phyloP scores from a whole-genome alignment of 2,888 invertebrate genomes.

The Agrochola circellaris region DNA sequence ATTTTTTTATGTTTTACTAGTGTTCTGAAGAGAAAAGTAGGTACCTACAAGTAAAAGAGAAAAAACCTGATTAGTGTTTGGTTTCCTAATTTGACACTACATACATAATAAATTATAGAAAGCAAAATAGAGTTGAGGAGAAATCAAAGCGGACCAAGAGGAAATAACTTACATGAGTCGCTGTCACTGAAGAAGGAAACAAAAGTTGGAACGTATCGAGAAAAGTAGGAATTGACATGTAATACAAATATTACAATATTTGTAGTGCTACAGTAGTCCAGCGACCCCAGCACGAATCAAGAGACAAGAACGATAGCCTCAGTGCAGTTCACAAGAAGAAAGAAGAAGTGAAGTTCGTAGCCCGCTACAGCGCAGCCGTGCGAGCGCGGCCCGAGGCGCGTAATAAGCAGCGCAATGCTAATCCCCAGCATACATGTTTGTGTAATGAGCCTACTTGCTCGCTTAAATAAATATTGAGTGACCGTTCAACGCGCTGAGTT shows the following conservation, averaged over 20 bases:
- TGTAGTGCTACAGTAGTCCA: not conserved
- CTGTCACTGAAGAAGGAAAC: not conserved
- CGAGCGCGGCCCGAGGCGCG: slow-evolving; percentile 54
- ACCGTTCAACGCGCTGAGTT: slow-evolving; percentile 61
- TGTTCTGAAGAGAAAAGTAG: not conserved
- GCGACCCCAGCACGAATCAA: not conserved
- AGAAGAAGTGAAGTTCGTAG: too few species aligned
- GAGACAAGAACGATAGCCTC: not conserved
- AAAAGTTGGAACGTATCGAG: not conserved
- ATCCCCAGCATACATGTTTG: slow-evolving; percentile 70
- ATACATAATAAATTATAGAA: not conserved
- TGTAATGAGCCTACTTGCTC: slow-evolving; percentile 67
- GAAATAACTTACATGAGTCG: not conserved
- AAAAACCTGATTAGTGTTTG: not conserved
- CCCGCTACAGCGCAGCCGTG: slow-evolving; percentile 14
- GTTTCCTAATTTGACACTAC: not conserved
- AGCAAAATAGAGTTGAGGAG: not conserved
- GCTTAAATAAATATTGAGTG: slow-evolving; percentile 70
- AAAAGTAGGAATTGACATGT: not conserved
- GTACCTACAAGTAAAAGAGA: not conserved
- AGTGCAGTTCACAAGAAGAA: not conserved
- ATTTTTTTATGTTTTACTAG: not conserved
- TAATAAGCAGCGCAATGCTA: slow-evolving; percentile 69
- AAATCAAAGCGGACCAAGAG: not conserved
- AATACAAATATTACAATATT: not conserved